These are phyloP conservation scores for Grallaria varia DNA, from an alignment of 2,113 vertebrate species.

Conservation along the genomic window DNA sequence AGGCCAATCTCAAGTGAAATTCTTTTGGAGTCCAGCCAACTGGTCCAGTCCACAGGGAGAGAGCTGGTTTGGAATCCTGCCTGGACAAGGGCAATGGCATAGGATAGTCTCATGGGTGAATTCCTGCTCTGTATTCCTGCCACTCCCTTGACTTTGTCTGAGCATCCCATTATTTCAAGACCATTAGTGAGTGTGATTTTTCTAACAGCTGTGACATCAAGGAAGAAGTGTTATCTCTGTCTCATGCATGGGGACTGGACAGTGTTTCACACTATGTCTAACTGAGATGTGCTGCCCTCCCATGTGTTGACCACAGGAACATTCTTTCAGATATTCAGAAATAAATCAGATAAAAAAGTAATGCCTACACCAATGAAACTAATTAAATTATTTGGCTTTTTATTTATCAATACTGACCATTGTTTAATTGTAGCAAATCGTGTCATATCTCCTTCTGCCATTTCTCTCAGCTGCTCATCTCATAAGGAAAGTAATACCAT, in stretches of 20 bases:
- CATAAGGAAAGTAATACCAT: background rate
- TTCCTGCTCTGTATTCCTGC: background rate
- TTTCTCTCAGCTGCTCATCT: background rate
- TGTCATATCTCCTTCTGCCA: background rate
- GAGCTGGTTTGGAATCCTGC: background rate
- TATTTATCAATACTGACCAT: background rate
- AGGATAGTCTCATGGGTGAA: fast-evolving
- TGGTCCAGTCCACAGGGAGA: background rate
- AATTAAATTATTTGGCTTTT: background rate
- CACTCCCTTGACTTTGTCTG: background rate
- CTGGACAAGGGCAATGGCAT: background rate
- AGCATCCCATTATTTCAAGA: background rate
- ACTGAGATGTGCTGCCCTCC: background rate
- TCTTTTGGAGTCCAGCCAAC: background rate
- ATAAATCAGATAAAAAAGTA: background rate
- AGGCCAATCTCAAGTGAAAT: background rate
- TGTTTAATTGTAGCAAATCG: background rate
- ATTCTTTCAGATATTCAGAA: background rate
- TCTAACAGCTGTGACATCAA: background rate
- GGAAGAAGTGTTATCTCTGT: background rate
- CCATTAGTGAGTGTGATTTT: background rate
- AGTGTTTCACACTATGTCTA: background rate
- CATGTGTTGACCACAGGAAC: background rate
- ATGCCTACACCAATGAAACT: background rate
- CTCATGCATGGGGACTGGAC: background rate